Base-by-base conservation (phyloP, 2,797 vertebrate genomes). In the Gephyroberyx darwinii region DNA sequence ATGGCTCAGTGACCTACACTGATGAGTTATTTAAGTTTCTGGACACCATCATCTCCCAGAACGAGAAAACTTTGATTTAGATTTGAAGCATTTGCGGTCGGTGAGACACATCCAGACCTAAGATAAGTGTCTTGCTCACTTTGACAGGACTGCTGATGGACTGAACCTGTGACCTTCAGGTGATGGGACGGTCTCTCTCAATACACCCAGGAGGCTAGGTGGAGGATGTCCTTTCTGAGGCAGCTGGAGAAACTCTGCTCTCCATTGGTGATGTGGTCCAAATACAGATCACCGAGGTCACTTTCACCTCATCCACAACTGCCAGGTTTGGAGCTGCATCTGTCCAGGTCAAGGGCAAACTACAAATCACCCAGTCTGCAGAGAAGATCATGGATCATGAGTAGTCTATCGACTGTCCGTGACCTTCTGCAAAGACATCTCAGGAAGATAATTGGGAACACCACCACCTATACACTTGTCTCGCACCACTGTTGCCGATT, bases 371-470 rank as follows among this genome's bases (percentile, higher is more conserved):
- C 75, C 66, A 35, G 61, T 68, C 72, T 65, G 56, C 61, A 59
- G 71, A 65, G 75, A 50, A 8, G 60, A 57, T 19, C 55, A 26
- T 0, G 50, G 78, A 74, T 80, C 82, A 51, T 5, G 4, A 14
- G 43, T 45, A 17, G 43, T 14, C 43, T 45, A 5, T 14, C 12
- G 43, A 4, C 39, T 13, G 13, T 39, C 37, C 10, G 2, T 2
- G 54, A 78, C 71, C 65, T 63, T 26, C 22, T 26, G 77, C 5
- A 5, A 16, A 45, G 14, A 45, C 43, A 14, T 45, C 14, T 52
- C 62, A 52, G 69, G 51, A 73, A 84, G 83, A 83, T 84, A 86
- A 89, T 81, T 81, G 79, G 79, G 51, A 74, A 81, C 26, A 26
- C 26, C 26, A 26, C 26, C 26, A 26, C 26, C 26, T 26, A 26